Evolutionary conservation across 2,113 vertebrate genomes (phyloP), one percentile per base, ranked within the genome.

Genomic region (Smithornis capensis): DNA sequence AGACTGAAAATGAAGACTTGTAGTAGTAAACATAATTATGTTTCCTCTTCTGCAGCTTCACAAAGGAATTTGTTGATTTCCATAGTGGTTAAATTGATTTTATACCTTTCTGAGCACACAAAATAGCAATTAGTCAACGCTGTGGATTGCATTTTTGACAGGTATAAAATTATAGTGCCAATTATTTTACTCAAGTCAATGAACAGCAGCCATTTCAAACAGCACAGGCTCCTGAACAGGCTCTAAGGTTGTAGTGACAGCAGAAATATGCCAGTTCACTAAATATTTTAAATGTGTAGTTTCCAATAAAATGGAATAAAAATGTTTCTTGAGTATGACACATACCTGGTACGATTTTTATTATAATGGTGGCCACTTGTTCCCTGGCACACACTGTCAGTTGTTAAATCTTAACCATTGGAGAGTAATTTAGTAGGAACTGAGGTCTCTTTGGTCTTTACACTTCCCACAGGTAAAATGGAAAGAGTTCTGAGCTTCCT

Each of bases 81-180:
- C 73, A 84, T n/a, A 64, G 84, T 64, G 86, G 59, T 63, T 92
- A 94, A 95, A 96, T 94, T 96, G 96, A 97, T 97, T 97, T 98
- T 96, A 95, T 65, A 98, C 95, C 78, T 92, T 87, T 91, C 81
- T 92, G 94, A 92, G 95, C 92, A 94, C 83, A 90, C 79, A 94
- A 96, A 96, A 84, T 57, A 93, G 86, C 92, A 97, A 97, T 97
- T 98, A 98, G 93, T 93, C 95, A 97, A 57, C 60, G 87, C 71
- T 57, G 67, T 42, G 40, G 74, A 40, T 55, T 83, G 94, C 73
- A 87, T 96, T 97, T 86, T 95, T 97, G 97, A 97, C 96, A 96
- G 94, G 81, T 95, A 93, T 95, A 93, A 95, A 97, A 97, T 98
- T 97, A 97, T 90, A 80, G 82, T 85, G 75, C 92, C 94, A 97